phyloP scores from a whole-genome alignment of 2,888 invertebrate species.

The Lysandra bellargus region DNA sequence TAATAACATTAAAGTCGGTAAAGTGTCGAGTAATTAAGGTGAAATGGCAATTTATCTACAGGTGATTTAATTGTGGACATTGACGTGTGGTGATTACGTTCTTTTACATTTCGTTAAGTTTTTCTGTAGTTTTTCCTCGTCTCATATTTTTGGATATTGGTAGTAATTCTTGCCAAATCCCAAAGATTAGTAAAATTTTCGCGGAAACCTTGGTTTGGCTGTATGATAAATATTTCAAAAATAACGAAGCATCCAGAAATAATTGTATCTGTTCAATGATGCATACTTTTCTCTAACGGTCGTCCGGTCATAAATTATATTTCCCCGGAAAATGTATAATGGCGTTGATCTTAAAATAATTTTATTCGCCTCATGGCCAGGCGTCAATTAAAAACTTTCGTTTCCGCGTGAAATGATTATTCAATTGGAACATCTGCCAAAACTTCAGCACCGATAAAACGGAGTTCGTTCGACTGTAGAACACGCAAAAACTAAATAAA shows the following conservation, averaged over 20 bases:
- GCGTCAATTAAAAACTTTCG: background rate
- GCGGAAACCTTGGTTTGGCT: background rate
- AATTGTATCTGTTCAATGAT: background rate
- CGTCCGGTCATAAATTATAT: background rate
- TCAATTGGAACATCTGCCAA: background rate
- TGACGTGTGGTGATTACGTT: background rate
- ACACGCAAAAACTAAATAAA: background rate
- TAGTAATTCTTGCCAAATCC: background rate
- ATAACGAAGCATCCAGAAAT: background rate
- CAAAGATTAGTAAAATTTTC: background rate
- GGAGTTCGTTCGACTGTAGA: background rate
- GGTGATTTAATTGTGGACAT: background rate
- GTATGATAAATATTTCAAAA: background rate
- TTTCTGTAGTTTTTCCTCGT: background rate
- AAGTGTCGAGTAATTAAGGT: background rate
- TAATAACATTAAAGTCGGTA: background rate
- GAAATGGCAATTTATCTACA: background rate
- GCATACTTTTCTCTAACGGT: background rate
- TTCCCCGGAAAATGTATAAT: background rate
- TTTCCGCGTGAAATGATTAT: background rate
- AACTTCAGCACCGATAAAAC: conserved; percentile 2
- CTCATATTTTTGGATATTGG: background rate
- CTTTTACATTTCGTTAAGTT: background rate
- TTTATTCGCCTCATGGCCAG: background rate
- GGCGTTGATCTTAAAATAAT: background rate